Percentiles rank a stretch among this genome's conserved stretches.
phyloP scores from a whole-genome alignment of 1,140 invertebrate genomes.

The Nomia melanderi region DNA sequence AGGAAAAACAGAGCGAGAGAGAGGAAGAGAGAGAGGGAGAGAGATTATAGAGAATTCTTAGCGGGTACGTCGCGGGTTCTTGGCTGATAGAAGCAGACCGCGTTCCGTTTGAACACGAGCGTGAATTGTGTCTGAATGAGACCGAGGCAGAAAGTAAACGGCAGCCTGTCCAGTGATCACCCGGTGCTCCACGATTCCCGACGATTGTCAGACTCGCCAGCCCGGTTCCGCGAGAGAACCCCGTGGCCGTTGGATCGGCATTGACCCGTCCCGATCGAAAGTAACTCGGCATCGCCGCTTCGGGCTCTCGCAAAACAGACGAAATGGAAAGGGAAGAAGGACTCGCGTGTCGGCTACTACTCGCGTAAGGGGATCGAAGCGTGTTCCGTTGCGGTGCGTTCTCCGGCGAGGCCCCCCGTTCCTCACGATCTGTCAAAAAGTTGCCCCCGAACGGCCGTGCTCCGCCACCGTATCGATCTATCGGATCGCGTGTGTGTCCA shows the following conservation, averaged over 20 bases:
- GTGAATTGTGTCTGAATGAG: constrained; percentile 20
- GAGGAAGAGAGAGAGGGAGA: no score
- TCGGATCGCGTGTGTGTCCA: neutral
- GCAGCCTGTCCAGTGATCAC: constrained; percentile 7
- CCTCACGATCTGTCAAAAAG: constrained; percentile 31
- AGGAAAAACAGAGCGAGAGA: neutral
- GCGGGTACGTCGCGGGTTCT: neutral
- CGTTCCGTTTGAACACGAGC: neutral
- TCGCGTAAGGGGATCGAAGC: neutral
- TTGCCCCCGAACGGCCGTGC: neutral
- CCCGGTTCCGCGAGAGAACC: constrained; percentile 4
- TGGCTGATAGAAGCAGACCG: neutral
- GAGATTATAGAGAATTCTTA: no score
- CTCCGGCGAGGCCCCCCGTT: neutral
- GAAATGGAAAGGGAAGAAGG: constrained; percentile 29
- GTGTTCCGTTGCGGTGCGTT: neutral
- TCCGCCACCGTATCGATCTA: constrained; percentile 9
- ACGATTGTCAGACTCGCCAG: constrained; percentile 21
- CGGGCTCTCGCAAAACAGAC: neutral
- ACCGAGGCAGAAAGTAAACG: constrained; percentile 27
- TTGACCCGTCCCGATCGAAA: constrained; percentile 4
- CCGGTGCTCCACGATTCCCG: neutral
- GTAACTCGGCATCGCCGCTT: neutral
- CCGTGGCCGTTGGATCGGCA: neutral
- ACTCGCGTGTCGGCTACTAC: constrained; percentile 1